Evolutionary conservation across 2,113 vertebrate species (phyloP), one percentile per base, ranked within the genome.

Genomic region (Neodontobutis hainanensis): DNA sequence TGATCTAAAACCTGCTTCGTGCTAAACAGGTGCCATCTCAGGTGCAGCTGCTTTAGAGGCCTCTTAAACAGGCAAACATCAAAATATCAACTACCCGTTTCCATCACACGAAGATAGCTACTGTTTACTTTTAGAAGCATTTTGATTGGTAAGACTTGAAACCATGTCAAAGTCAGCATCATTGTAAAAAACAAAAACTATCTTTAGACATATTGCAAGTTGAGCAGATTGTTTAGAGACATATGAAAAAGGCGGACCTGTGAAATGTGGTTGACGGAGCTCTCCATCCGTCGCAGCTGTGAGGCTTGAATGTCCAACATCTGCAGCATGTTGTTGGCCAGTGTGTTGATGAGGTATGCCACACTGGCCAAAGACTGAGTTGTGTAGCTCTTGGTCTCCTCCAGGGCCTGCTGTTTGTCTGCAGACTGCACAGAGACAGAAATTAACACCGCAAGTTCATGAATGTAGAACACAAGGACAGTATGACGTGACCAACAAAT

Each of bases 281-380:
- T 96, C 63, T 96, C 95, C 95, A 96, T 96, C 58, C 94, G 93
- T 1, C 95, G 93, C 11, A 96, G 94, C 52, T 96, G 95, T 53
- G 95, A 96, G 35, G 95, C 95, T 70, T 96, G 95, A 77, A 96
- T 96, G 85, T 96, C 95, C 83, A 96, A 89, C 95, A 96, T 95
- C 65, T 96, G 95, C 19, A 96, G 93, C 32, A 96, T 94, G 94
- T 96, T 96, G 91, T 96, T 96, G 87, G 95, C 95, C 76, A 96
- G 92, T 35, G 95, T 96, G 88, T 96, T 96, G 89, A 96, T 95
- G 92, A 95, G 89, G 88, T 96, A 96, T 56, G 95, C 95, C 53
- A 96, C 95, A 2, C 95, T 96, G 67, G 95, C 95, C 92, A 96
- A 88, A 0, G 95, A 96, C 87, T 96, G 95, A 1, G 95, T 95